Percentiles rank a stretch among this genome's conserved stretches.
phyloP scores from a whole-genome alignment of 2,797 vertebrate species.

The Pseudocheirus occidentalis region DNA sequence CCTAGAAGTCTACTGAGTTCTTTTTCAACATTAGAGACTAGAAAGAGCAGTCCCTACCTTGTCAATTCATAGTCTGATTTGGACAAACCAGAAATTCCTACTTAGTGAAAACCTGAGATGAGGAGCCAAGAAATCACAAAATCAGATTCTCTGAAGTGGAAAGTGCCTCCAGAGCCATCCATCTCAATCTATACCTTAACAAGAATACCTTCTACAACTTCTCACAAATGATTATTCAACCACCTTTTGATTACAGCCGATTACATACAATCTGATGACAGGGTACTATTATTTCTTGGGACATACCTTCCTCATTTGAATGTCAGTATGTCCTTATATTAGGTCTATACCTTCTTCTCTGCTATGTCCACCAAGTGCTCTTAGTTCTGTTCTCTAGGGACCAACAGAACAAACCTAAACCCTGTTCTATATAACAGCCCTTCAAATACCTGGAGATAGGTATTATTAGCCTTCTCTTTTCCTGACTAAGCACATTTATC shows the following conservation, averaged over 20 bases:
- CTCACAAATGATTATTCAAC: too few species aligned
- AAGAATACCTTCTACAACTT: background rate
- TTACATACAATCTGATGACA: background rate
- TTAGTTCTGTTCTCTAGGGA: too few species aligned
- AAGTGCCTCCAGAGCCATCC: background rate
- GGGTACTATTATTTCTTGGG: background rate
- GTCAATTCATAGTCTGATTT: background rate
- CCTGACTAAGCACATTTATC: background rate
- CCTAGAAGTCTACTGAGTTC: background rate
- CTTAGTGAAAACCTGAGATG: background rate
- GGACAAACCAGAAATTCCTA: background rate
- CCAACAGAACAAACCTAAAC: too few species aligned
- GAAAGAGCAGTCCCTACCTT: background rate
- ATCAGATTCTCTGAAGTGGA: background rate
- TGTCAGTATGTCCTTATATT: background rate
- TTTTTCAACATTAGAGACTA: background rate
- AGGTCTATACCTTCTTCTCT: background rate
- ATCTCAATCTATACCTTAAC: background rate
- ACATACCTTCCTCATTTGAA: background rate
- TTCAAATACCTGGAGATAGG: background rate
- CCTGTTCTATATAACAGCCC: background rate
- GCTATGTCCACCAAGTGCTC: background rate
- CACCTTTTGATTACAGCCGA: too few species aligned
- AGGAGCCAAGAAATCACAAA: background rate
- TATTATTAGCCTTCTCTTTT: background rate